phyloP scores from a whole-genome alignment of 2,113 vertebrate genomes.

The Columbina picui region DNA sequence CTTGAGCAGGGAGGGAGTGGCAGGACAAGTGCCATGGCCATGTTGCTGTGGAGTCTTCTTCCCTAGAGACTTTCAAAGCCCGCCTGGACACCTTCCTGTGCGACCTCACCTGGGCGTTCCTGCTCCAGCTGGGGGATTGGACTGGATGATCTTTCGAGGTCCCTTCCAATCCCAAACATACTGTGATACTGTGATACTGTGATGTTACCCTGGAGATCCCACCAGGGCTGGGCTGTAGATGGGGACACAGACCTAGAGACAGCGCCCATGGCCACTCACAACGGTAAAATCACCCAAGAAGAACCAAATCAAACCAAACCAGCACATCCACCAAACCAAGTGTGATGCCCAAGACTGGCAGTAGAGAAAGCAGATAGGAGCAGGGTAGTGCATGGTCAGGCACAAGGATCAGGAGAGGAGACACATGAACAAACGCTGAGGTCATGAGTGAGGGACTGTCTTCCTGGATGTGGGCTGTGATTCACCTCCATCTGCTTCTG shows the following conservation, averaged over 20 bases:
- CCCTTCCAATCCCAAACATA: too few species aligned
- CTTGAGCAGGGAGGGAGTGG: not conserved
- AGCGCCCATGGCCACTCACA: accelerated
- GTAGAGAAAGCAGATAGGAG: not conserved
- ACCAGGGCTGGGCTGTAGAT: not conserved
- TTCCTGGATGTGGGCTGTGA: not conserved
- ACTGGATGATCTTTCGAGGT: too few species aligned
- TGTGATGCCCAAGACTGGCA: too few species aligned
- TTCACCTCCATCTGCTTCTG: not conserved
- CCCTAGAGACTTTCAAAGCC: too few species aligned
- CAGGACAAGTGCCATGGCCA: not conserved
- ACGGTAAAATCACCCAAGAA: not conserved
- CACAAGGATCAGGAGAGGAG: not conserved
- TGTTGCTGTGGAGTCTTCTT: too few species aligned
- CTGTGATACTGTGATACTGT: too few species aligned
- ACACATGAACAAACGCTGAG: accelerated
- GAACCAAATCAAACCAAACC: not conserved
- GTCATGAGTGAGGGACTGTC: not conserved
- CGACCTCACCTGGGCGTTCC: too few species aligned
- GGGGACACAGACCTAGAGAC: not conserved
- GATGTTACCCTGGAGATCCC: not conserved
- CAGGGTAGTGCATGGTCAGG: not conserved
- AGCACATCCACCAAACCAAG: not conserved
- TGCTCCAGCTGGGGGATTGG: too few species aligned
- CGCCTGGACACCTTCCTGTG: too few species aligned